These are phyloP conservation scores for Micropoecilia bifurca DNA, from an alignment of 2,797 vertebrate species.

Conservation along the genomic window DNA sequence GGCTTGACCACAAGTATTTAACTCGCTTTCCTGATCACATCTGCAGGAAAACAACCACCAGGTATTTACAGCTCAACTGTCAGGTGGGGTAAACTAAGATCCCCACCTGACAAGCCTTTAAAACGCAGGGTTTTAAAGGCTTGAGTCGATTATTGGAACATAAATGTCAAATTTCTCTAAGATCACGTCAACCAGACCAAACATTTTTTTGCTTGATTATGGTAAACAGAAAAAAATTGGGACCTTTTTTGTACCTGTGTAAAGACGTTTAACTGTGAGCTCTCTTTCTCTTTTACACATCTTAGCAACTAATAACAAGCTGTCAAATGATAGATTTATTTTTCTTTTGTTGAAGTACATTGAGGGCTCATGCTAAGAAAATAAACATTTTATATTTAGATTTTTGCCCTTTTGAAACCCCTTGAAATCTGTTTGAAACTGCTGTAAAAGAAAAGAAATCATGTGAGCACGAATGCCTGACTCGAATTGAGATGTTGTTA, in stretches of 20 bases:
- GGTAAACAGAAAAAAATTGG: constrained; percentile 11
- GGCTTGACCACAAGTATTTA: constrained; percentile 4
- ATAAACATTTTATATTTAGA: constrained; percentile 33
- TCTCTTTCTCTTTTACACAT: constrained; percentile 30
- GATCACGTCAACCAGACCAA: constrained; percentile 47
- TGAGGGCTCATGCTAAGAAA: constrained; percentile 28
- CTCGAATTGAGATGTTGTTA: constrained; percentile 32
- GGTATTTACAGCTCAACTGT: constrained; percentile 49
- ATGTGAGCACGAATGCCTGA: constrained; percentile 16
- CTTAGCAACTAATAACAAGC: constrained; percentile 46
- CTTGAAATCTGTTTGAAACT: constrained; percentile 30
- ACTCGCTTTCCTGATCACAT: constrained; percentile 33
- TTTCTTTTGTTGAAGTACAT: constrained; percentile 20
- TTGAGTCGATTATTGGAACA: constrained; percentile 39
- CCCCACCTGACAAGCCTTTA: no score
- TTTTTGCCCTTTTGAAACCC: constrained; percentile 40
- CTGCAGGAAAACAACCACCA: constrained; percentile 52
- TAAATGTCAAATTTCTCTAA: constrained; percentile 23
- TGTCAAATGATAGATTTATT: constrained; percentile 12
- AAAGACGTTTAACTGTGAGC: constrained; percentile 20
- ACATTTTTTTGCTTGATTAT: neutral
- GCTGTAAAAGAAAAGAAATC: neutral
- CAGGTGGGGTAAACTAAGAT: constrained; percentile 34
- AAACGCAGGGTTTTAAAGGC: constrained; percentile 54
- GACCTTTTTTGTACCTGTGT: constrained; percentile 29